Conservation (phyloP, 2,888 invertebrate species). For the Cabera pusaria region DNA sequence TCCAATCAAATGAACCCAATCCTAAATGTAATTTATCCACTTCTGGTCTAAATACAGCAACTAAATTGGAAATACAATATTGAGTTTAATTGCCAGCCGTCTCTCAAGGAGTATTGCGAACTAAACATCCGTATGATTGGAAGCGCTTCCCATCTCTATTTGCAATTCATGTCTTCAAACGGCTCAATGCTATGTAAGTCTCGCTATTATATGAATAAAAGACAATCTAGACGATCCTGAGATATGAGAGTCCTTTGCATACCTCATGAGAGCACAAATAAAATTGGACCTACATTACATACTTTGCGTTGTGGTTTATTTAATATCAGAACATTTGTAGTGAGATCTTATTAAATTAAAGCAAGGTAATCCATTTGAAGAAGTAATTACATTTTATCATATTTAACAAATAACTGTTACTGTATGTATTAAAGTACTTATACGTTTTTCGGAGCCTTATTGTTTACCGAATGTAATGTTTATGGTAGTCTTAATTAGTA, state of each 20-base stretch:
- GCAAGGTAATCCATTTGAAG: too few species aligned
- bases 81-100: slow-evolving; percentile 58
- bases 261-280: slow-evolving; percentile 27
- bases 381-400: too few species aligned
- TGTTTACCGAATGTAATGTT: too few species aligned
- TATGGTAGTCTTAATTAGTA: too few species aligned
- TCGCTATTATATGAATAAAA: slow-evolving; percentile 34
- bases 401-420: too few species aligned
- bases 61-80: slow-evolving; percentile 49
- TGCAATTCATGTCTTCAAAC: slow-evolving; percentile 59
- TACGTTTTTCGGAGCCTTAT: too few species aligned
- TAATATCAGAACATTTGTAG: background rate
- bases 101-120: slow-evolving; percentile 52
- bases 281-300: slow-evolving; percentile 13
- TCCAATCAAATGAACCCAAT: slow-evolving; percentile 10
- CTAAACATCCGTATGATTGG: slow-evolving; percentile 63
- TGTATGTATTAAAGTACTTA: too few species aligned
- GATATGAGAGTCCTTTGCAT: slow-evolving; percentile 31
- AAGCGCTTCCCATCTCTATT: slow-evolving; percentile 53
- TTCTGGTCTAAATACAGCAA: slow-evolving; percentile 35
- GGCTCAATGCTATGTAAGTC: slow-evolving; percentile 31
- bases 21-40: slow-evolving; percentile 15
- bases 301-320: slow-evolving; percentile 13
- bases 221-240: slow-evolving; percentile 27
- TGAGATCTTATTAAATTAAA: too few species aligned